phyloP scores from a whole-genome alignment of 2,797 vertebrate genomes.

The Spondyliosoma cantharus region DNA sequence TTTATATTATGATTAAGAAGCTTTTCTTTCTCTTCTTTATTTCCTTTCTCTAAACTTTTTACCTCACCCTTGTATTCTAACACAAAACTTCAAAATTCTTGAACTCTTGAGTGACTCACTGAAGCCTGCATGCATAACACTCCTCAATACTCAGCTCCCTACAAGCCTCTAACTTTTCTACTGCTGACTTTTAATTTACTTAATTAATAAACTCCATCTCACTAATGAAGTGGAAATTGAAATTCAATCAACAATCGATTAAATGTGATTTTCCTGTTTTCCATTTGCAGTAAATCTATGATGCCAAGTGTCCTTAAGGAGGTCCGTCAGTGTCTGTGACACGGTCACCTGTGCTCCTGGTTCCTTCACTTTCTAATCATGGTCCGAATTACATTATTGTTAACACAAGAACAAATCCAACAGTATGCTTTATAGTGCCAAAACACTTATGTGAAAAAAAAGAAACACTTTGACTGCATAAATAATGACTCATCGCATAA shows the following conservation, averaged over 20 bases:
- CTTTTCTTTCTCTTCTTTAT: neutral
- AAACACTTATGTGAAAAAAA: slow-evolving; percentile 39
- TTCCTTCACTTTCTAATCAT: slow-evolving; percentile 41
- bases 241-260: slow-evolving; percentile 26
- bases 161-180: neutral
- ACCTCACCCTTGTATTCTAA: neutral
- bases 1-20: neutral
- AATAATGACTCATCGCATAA: slow-evolving; percentile 25
- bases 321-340: slow-evolving; percentile 43
- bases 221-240: slow-evolving; percentile 10
- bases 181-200: neutral
- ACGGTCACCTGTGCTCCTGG: slow-evolving; percentile 35
- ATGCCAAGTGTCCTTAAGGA: slow-evolving; percentile 69
- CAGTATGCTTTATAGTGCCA: slow-evolving; percentile 70
- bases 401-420: slow-evolving; percentile 36
- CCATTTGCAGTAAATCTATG: slow-evolving; percentile 79
- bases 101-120: neutral
- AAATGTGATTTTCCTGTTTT: slow-evolving; percentile 52
- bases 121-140: slow-evolving; percentile 37
- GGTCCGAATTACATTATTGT: slow-evolving; percentile 29
- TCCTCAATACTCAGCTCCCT: slow-evolving; percentile 1
- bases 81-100: neutral
- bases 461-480: slow-evolving; percentile 38
- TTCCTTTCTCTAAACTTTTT: neutral
- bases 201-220: neutral